Percentiles rank a stretch among this genome's conserved stretches.
Evolutionary conservation across 2,888 invertebrate genomes (phyloP).

Genomic region (Lepidochitona cinerea): DNA sequence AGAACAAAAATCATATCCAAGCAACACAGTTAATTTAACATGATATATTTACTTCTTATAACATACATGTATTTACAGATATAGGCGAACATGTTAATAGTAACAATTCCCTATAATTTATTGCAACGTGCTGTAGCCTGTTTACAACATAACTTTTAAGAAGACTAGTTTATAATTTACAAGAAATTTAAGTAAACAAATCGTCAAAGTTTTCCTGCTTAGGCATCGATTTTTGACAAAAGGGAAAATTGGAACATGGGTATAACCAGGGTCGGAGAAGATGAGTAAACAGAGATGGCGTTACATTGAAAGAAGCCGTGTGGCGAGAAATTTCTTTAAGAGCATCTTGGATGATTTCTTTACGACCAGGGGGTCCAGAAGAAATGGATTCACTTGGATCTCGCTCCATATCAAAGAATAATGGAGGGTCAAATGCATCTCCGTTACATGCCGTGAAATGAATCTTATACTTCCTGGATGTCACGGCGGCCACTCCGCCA

Average conservation of each 20-base stretch:
- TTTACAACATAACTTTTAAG: no score
- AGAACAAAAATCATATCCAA: no score
- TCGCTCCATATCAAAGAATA: slow-evolving; percentile 18
- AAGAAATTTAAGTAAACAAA: neutral
- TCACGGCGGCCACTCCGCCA: slow-evolving; percentile 18
- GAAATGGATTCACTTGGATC: slow-evolving; percentile 23
- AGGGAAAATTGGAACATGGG: neutral
- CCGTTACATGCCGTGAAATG: slow-evolving; percentile 20
- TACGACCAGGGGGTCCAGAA: neutral
- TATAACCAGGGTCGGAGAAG: neutral
- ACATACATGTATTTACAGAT: no score
- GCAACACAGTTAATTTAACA: no score
- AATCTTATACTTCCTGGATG: slow-evolving; percentile 21
- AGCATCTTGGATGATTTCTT: slow-evolving; percentile 8
- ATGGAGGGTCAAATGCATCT: slow-evolving; percentile 7
- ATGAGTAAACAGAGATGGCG: neutral
- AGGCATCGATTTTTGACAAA: neutral
- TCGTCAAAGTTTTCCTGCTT: neutral
- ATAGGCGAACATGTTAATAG: no score
- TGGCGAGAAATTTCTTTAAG: slow-evolving; percentile 7
- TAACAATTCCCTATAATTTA: no score
- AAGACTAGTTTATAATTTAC: no score
- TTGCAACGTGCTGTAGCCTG: no score
- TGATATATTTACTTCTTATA: no score
- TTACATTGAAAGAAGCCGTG: neutral